Evolutionary conservation across 2,797 vertebrate genomes (phyloP).

Genomic region (Mus caroli): DNA sequence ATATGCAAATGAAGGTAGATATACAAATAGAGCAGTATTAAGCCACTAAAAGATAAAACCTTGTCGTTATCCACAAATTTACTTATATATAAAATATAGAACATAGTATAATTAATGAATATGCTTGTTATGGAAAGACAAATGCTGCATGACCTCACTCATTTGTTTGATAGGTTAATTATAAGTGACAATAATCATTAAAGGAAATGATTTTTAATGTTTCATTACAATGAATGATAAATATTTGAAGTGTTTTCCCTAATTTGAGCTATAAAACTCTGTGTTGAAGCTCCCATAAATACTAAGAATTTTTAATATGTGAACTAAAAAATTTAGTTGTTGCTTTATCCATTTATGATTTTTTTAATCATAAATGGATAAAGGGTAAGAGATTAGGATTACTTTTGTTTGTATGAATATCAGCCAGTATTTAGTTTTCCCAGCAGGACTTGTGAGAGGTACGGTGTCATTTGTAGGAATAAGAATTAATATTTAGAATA

Average conservation of each 20-base stretch:
- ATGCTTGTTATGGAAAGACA: not conserved
- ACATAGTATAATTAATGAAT: not conserved
- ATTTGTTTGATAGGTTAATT: not conserved
- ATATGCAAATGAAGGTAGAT: not conserved
- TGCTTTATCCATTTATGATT: not conserved
- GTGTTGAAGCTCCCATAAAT: not conserved
- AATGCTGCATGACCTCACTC: not conserved
- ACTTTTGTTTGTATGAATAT: not conserved
- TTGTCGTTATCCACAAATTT: not conserved
- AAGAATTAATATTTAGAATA: not conserved
- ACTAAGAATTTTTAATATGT: not conserved
- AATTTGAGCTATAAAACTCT: not conserved
- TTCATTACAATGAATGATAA: not conserved
- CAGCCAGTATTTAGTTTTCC: not conserved
- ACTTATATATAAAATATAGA: not conserved
- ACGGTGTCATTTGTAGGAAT: not conserved
- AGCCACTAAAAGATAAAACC: not conserved
- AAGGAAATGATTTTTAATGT: not conserved
- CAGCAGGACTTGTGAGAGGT: not conserved
- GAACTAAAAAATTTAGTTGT: not conserved
- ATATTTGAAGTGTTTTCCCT: not conserved
- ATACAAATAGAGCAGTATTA: accelerated
- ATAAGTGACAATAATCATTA: not conserved
- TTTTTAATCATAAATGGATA: not conserved
- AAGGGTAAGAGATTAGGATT: not conserved